Evolutionary conservation across 2,888 invertebrate genomes (phyloP).

Genomic region (Iselma pallidipennis): DNA sequence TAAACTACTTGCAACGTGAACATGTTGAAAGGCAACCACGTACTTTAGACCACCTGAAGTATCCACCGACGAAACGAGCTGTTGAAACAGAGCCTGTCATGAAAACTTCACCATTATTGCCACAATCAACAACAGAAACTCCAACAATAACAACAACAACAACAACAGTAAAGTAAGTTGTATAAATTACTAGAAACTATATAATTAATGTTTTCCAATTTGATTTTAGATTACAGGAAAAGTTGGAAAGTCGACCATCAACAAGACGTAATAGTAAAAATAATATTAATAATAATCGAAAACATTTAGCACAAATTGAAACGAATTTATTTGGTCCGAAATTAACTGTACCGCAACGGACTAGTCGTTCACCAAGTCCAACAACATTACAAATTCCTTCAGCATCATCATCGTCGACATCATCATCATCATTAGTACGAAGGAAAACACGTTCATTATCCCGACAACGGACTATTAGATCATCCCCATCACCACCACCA

Average conservation of each 20-base stretch:
- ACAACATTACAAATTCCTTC: too few relatives aligned
- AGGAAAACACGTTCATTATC: conserved; percentile 9
- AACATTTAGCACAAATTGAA: conserved; percentile 22
- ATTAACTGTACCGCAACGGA: conserved; percentile 8
- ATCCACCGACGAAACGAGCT: conserved; percentile 2
- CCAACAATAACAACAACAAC: neutral
- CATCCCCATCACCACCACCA: neutral
- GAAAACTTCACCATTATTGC: conserved; percentile 1
- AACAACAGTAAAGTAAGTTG: neutral
- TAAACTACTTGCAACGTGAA: conserved; percentile 22
- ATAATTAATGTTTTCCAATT: conserved; percentile 3
- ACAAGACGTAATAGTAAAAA: conserved; percentile 5
- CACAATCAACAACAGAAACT: neutral
- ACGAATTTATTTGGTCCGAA: conserved; percentile 25
- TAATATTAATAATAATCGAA: too few relatives aligned
- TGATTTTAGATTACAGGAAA: conserved; percentile 8
- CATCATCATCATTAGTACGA: conserved; percentile 8
- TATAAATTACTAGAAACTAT: neutral
- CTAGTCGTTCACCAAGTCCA: neutral
- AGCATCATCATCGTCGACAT: neutral
- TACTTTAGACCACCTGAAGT: conserved; percentile 25
- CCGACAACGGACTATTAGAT: conserved; percentile 1
- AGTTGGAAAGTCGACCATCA: neutral
- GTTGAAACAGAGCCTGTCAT: conserved; percentile 9
- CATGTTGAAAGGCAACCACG: conserved; percentile 17